Evolutionary conservation across 2,888 invertebrate genomes (phyloP).

Genomic region (Eurytoma californica): DNA sequence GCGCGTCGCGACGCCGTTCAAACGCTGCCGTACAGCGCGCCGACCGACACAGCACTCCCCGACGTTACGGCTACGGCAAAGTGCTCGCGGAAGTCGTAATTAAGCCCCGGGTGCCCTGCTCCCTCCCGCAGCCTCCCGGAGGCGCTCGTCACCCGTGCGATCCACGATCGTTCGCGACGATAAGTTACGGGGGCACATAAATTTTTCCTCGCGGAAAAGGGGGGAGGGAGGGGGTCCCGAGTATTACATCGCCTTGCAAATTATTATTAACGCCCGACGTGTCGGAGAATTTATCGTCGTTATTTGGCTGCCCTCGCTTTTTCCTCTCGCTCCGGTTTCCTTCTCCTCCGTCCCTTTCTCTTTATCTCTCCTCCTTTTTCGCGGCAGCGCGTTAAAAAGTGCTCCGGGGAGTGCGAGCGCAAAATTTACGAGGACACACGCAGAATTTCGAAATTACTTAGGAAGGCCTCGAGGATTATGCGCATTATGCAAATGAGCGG

Average conservation of each 20-base stretch:
- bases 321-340: not conserved
- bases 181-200: slow-evolving; percentile 40
- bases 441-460: slow-evolving; percentile 55
- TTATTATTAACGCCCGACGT: slow-evolving; percentile 54
- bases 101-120: slow-evolving; percentile 31
- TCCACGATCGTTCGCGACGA: slow-evolving; percentile 27
- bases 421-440: slow-evolving; percentile 52
- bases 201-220: slow-evolving; percentile 26
- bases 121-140: not conserved
- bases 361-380: not conserved
- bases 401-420: slow-evolving; percentile 8
- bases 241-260: slow-evolving; percentile 40
- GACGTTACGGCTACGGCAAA: slow-evolving; percentile 23
- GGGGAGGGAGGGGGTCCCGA: slow-evolving; percentile 11
- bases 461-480: slow-evolving; percentile 39
- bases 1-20: slow-evolving; percentile 30
- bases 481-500: slow-evolving; percentile 48
- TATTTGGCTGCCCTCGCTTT: slow-evolving; percentile 40
- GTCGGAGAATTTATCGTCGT: slow-evolving; percentile 51
- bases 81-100: slow-evolving; percentile 54
- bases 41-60: slow-evolving; percentile 35
- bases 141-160: slow-evolving; percentile 42
- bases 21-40: slow-evolving; percentile 46
- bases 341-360: not conserved
- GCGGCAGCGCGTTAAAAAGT: slow-evolving; percentile 25